phyloP scores from a whole-genome alignment of 2,888 invertebrate genomes.

The Tinea trinotella region DNA sequence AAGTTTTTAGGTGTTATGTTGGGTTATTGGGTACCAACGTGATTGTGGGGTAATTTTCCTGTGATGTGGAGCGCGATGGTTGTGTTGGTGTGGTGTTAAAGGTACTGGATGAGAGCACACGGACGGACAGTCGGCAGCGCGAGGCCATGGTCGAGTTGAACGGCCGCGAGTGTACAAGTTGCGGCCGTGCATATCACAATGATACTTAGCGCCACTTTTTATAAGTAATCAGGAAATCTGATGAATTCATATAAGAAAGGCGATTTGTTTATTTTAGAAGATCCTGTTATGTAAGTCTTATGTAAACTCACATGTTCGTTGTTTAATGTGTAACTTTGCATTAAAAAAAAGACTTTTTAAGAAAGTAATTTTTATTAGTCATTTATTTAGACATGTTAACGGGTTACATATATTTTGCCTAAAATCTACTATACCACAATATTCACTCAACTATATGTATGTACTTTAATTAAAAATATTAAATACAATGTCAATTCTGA shows the following conservation, averaged over 20 bases:
- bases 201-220: not conserved
- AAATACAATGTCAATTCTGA: no score
- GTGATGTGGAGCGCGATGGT: constrained; percentile 22
- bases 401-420: no score
- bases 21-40: not conserved
- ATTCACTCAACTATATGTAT: no score
- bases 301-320: no score
- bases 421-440: no score
- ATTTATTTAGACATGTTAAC: no score
- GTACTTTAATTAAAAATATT: no score
- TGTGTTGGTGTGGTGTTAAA: constrained; percentile 9
- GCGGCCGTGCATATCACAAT: constrained; percentile 21
- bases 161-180: constrained; percentile 41
- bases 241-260: not conserved
- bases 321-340: no score
- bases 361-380: no score
- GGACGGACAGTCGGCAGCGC: constrained; percentile 30
- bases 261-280: no score
- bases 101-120: constrained; percentile 8
- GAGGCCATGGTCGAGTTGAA: constrained; percentile 57
- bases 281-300: not conserved
- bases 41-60: constrained; percentile 14
- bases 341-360: no score
- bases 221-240: not conserved
- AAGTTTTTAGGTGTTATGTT: no score